These are phyloP conservation scores for Acrobeloides nanus DNA, from an alignment of 2,888 invertebrate species.

Conservation along the genomic window DNA sequence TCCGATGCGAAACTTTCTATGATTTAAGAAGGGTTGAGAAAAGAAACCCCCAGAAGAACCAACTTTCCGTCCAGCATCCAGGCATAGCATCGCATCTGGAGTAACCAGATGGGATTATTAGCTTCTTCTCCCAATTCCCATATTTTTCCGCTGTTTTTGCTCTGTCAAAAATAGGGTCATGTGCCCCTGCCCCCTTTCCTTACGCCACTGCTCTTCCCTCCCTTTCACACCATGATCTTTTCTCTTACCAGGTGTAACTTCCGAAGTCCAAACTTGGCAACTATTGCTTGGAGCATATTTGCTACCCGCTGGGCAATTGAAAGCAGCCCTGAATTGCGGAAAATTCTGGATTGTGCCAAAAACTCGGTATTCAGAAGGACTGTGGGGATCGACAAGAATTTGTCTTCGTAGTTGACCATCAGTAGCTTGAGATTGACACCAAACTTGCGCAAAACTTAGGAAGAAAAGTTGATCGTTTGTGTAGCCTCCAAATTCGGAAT, in stretches of 20 bases:
- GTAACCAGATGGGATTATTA: too few relatives aligned
- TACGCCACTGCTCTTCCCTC: too few relatives aligned
- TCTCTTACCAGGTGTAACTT: constrained; percentile 3
- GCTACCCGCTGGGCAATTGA: constrained; percentile 41
- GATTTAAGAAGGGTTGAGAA: too few relatives aligned
- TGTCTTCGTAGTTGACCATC: constrained; percentile 17
- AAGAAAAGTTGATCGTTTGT: constrained; percentile 49
- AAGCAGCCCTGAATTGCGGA: constrained; percentile 48
- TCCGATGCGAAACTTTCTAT: too few relatives aligned
- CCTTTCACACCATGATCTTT: too few relatives aligned
- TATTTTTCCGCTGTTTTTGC: too few relatives aligned
- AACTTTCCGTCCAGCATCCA: too few relatives aligned
- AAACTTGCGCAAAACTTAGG: constrained; percentile 42
- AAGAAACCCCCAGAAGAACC: too few relatives aligned
- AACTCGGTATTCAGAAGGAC: constrained; percentile 45
- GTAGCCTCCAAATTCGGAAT: constrained; percentile 33
- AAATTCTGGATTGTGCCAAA: constrained; percentile 42
- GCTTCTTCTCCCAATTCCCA: too few relatives aligned
- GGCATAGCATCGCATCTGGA: too few relatives aligned
- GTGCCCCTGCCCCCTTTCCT: too few relatives aligned
- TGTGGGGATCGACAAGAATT: constrained; percentile 42
- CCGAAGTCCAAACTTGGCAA: constrained; percentile 40
- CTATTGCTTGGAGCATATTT: constrained; percentile 33
- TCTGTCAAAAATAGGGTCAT: too few relatives aligned
- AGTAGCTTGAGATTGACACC: constrained; percentile 34